Evolutionary conservation across 2,797 vertebrate genomes (phyloP).

Genomic region (Mormyrus proboscirostris): DNA sequence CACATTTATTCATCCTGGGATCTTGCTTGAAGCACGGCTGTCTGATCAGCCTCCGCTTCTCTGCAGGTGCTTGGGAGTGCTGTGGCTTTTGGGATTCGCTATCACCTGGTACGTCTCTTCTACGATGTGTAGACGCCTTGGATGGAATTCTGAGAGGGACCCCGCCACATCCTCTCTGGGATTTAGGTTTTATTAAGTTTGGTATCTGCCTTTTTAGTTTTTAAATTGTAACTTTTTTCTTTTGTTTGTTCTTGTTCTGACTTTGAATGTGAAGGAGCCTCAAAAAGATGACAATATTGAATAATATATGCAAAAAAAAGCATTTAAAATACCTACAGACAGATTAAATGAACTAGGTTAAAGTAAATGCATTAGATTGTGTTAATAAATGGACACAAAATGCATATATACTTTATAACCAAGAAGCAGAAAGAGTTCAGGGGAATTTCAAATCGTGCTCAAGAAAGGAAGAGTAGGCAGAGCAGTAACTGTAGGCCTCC

Average conservation of each 20-base stretch:
- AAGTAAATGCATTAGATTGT: background rate
- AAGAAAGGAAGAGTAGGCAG: background rate
- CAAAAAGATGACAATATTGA: too few species aligned
- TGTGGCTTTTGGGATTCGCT: slow-evolving; percentile 83
- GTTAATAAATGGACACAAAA: background rate
- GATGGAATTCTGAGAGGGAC: too few species aligned
- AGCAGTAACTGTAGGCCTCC: background rate
- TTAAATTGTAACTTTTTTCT: background rate
- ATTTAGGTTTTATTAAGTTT: too few species aligned
- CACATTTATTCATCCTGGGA: background rate
- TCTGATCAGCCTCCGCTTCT: slow-evolving; percentile 19
- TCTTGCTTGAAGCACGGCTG: too few species aligned
- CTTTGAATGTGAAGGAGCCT: too few species aligned
- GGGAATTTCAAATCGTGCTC: background rate
- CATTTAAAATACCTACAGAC: background rate
- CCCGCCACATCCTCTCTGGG: too few species aligned
- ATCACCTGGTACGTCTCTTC: slow-evolving; percentile 93
- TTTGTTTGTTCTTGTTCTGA: background rate
- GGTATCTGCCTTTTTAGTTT: background rate
- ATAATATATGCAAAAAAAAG: background rate
- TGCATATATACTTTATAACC: background rate
- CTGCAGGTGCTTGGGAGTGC: slow-evolving; percentile 77
- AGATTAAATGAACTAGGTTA: background rate
- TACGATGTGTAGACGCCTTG: slow-evolving; percentile 75
- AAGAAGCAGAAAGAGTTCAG: background rate